Conservation (phyloP, 1,140 invertebrate species). For the Tigriopus japonicus region DNA sequence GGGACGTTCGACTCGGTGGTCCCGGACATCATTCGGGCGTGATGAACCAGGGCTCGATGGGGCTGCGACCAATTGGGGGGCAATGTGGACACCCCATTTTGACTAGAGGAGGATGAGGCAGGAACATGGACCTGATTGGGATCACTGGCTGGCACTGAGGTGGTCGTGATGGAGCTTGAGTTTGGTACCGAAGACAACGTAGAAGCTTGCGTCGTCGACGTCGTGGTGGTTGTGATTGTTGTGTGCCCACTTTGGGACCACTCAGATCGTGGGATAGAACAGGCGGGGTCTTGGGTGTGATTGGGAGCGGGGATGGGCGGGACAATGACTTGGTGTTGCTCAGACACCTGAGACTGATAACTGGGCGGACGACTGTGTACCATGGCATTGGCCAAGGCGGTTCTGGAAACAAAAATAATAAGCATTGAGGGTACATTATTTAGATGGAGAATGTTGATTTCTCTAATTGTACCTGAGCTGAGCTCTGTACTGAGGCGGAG, state of each 20-base stretch:
- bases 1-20: too few species aligned
- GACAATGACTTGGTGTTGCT: not conserved
- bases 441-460: not conserved
- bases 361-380: conserved; percentile 36
- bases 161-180: not conserved
- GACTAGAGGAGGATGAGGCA: too few species aligned
- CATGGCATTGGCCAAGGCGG: conserved; percentile 18
- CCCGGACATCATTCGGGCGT: too few species aligned
- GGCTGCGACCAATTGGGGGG: too few species aligned
- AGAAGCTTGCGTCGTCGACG: not conserved
- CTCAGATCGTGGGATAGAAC: not conserved
- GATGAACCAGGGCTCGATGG: too few species aligned
- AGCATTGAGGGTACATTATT: not conserved
- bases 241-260: not conserved
- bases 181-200: not conserved
- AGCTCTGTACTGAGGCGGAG: conserved; percentile 17
- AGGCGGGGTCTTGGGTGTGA: not conserved
- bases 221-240: not conserved
- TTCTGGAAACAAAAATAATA: conserved; percentile 18
- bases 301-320: not conserved
- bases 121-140: too few species aligned
- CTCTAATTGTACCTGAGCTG: not conserved
- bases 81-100: too few species aligned
- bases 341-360: conserved; percentile 30
- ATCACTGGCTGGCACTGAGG: not conserved